A percentile compares a stretch with the other conserved stretches of the same genome.
These are phyloP conservation scores for Leptodactylus fallax DNA, from an alignment of 2,797 vertebrate genomes.

Conservation along the genomic window DNA sequence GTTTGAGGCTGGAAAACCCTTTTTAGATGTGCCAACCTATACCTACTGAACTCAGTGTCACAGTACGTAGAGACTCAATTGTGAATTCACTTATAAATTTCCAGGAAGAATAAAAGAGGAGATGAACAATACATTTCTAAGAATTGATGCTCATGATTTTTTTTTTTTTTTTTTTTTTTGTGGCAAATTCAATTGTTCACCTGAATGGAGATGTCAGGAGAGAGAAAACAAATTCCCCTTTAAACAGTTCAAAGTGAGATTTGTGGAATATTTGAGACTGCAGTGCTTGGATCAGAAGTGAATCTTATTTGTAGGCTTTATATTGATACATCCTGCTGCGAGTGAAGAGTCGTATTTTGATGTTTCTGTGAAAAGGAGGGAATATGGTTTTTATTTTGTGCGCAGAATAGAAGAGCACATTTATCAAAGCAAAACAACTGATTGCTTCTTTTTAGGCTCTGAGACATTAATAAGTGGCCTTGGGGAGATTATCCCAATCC, in stretches of 20 bases:
- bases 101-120: too few relatives aligned
- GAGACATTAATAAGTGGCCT: constrained; percentile 33
- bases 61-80: too few relatives aligned
- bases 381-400: neutral
- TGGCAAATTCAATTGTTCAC: too few relatives aligned
- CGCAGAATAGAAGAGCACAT: constrained; percentile 6
- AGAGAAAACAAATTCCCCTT: neutral
- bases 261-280: neutral
- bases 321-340: neutral
- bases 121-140: too few relatives aligned
- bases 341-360: neutral
- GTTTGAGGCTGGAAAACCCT: too few relatives aligned
- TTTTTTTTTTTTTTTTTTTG: too few relatives aligned
- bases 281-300: neutral
- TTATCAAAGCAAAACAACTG: constrained; percentile 50
- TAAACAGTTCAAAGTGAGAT: neutral
- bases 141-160: too few relatives aligned
- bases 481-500: constrained; percentile 43
- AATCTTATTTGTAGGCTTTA: neutral
- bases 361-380: neutral
- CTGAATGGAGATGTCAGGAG: too few relatives aligned
- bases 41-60: too few relatives aligned
- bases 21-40: too few relatives aligned
- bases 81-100: too few relatives aligned
- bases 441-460: neutral